Percentiles rank a stretch among this genome's conserved stretches.
Conservation (phyloP, 1,140 invertebrate genomes). For the Oscheius sp. region DNA sequence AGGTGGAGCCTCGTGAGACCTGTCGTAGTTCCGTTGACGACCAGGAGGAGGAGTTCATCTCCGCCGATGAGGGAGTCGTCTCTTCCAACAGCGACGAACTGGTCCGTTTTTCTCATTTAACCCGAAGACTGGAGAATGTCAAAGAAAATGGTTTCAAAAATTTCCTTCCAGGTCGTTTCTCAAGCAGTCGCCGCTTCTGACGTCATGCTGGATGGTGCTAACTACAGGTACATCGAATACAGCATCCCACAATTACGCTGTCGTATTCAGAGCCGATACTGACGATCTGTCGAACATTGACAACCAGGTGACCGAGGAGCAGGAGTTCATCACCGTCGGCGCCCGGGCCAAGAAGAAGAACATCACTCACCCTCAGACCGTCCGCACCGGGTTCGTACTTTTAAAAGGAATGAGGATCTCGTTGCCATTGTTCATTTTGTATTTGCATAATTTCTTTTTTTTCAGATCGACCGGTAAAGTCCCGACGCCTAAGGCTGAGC, state of each 20-base stretch:
- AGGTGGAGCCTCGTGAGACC: background rate
- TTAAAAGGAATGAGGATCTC: too few species aligned
- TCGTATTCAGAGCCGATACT: background rate
- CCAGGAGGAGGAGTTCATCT: background rate
- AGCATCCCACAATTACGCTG: background rate
- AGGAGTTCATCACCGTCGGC: background rate
- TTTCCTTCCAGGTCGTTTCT: too few species aligned
- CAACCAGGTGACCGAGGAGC: background rate
- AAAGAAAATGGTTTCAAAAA: too few species aligned
- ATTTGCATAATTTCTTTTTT: background rate
- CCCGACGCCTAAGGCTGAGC: background rate
- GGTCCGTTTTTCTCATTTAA: background rate
- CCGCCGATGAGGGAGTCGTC: constrained; percentile 9
- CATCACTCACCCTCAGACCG: background rate
- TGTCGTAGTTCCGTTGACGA: background rate
- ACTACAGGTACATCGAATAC: background rate
- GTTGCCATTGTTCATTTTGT: background rate
- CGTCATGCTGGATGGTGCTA: constrained; percentile 1
- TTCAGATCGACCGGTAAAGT: background rate
- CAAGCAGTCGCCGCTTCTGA: background rate
- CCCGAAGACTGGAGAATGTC: background rate
- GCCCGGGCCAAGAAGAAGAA: background rate
- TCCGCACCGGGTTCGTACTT: background rate
- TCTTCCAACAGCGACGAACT: background rate
- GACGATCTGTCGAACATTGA: constrained; percentile 1